Evolutionary conservation across 1,140 invertebrate species (phyloP), one percentile per base, ranked within the genome.

Genomic region (Leptoteleia sp.): DNA sequence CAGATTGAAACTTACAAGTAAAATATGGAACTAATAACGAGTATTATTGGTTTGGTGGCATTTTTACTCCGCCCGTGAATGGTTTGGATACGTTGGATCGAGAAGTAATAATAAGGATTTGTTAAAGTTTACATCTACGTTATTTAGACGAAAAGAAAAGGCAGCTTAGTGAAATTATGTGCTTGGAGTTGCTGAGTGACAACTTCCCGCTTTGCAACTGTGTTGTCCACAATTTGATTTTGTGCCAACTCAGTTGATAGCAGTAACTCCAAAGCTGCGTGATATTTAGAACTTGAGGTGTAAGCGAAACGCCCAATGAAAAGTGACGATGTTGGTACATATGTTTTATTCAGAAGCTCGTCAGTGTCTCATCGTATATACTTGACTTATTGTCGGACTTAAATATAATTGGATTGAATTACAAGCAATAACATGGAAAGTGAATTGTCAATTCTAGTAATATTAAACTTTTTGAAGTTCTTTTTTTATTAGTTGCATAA

Each of bases 241-340:
- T 13, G 38, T 55, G 48, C 57, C 68, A 72, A 72, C 57, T 70
- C 13, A 27, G 54, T 47, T 72, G 57, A 72, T 72, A 72, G 40
- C 9, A 45, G 33, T 62, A 62, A 61, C 45, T 62, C 12, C 37
- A 37, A 43, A 54, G 62, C 54, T 17, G 29, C 47, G 19, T 61
- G 67, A 61, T 61, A 61, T 54, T 71, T 54, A 35, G 67, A 91
- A 92, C 76, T 91, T 89, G 55, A 64, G 61, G 48, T 59, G 71
- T 52, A 50, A 65, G 71, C 54, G 72, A 76, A 76, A 68, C 72
- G 25, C 62, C 55, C 68, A 76, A 76, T 76, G 72, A 76, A 76
- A 76, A 76, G 72, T 76, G 72, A 67, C 52, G 55, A 67, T 76
- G 54, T 64, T 65, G 19, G 54, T 67, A 67, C 50, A 67, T 5